Conservation (phyloP, 2,113 vertebrate genomes). For the Podarcis muralis region DNA sequence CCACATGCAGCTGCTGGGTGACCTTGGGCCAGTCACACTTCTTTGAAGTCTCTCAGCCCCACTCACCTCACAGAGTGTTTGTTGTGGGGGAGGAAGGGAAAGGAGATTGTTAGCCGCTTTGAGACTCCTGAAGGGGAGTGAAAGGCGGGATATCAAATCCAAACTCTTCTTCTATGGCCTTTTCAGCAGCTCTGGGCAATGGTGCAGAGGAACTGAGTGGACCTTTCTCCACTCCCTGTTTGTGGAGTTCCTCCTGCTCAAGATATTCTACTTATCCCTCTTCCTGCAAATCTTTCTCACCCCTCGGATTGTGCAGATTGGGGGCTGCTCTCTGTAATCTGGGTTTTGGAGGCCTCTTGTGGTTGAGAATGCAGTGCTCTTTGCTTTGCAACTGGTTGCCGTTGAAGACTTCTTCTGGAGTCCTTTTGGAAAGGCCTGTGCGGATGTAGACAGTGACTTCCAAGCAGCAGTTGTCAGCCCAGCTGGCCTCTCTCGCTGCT, state of each 20-base stretch:
- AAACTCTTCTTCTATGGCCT: too few species aligned
- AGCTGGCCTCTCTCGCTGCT: not conserved
- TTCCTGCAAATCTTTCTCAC: not conserved
- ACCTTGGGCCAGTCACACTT: too few species aligned
- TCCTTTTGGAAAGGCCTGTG: not conserved
- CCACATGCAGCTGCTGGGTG: too few species aligned
- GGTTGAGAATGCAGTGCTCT: not conserved
- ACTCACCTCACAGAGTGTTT: too few species aligned
- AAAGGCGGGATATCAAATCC: too few species aligned
- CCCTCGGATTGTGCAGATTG: not conserved
- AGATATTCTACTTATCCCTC: not conserved
- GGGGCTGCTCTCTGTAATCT: not conserved
- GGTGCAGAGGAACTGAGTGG: not conserved
- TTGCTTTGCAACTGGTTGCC: not conserved
- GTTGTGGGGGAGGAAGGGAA: too few species aligned
- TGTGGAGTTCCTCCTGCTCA: not conserved
- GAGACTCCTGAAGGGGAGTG: too few species aligned
- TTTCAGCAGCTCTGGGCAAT: not conserved
- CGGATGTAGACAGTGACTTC: not conserved
- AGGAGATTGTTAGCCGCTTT: too few species aligned
- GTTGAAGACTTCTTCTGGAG: not conserved
- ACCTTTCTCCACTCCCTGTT: not conserved
- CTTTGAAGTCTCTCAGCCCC: too few species aligned
- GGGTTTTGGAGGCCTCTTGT: not conserved
- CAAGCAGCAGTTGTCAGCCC: not conserved